Evolutionary conservation across 2,888 invertebrate genomes (phyloP).

Genomic region (Amiota minor): DNA sequence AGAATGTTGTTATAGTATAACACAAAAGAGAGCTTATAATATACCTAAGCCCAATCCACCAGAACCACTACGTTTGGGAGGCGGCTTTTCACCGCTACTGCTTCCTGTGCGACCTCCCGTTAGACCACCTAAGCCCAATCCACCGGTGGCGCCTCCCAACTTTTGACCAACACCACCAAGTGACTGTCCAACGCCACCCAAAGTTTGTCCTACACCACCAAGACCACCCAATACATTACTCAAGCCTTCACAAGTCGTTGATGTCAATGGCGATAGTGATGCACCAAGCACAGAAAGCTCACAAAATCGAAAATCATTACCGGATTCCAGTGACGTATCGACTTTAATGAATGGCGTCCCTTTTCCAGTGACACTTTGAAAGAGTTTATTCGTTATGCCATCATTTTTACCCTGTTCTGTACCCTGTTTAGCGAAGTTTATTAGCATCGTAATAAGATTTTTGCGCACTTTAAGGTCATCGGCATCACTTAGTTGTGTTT

Average conservation of each 20-base stretch:
- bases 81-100: not conserved
- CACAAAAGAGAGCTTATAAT: constrained; percentile 38
- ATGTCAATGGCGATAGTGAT: constrained; percentile 60
- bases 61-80: constrained; percentile 24
- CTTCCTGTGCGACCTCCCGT: constrained; percentile 21
- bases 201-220: constrained; percentile 46
- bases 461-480: constrained; percentile 80
- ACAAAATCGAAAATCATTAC: constrained; percentile 74
- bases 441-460: constrained; percentile 79
- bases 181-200: constrained; percentile 51
- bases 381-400: constrained; percentile 53
- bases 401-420: constrained; percentile 9
- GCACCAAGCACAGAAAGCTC: constrained; percentile 70
- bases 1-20: not conserved
- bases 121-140: constrained; percentile 38
- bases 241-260: constrained; percentile 65
- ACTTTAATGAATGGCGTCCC: constrained; percentile 77
- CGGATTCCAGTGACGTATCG: constrained; percentile 73
- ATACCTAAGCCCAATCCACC: constrained; percentile 52
- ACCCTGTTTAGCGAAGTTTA: constrained; percentile 77
- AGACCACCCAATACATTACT: constrained; percentile 57
- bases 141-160: constrained; percentile 33
- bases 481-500: constrained; percentile 70
- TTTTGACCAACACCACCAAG: constrained; percentile 18
- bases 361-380: constrained; percentile 71